A percentile compares a stretch with the other conserved stretches of the same genome.
These are phyloP conservation scores for Zaprionus tsacasi DNA, from an alignment of 1,140 invertebrate species.

Conservation along the genomic window DNA sequence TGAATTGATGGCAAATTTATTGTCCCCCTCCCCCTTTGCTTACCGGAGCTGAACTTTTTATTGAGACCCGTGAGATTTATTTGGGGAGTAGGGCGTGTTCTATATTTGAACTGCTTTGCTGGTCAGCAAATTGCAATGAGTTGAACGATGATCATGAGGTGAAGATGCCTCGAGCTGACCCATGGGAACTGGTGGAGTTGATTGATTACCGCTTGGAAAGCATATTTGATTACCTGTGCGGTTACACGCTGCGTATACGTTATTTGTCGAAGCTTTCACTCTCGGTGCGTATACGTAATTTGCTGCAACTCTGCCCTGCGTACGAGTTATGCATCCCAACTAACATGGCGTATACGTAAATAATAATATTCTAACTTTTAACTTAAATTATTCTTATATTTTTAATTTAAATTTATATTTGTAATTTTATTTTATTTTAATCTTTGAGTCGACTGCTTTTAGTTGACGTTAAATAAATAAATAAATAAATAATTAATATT, in stretches of 20 bases:
- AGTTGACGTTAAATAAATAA: no score
- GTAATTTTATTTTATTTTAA: no score
- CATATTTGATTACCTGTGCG: not conserved
- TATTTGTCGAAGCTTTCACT: not conserved
- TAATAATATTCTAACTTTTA: no score
- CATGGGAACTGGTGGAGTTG: not conserved
- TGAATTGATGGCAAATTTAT: not conserved
- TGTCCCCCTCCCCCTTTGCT: not conserved
- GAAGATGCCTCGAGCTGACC: conserved; percentile 59
- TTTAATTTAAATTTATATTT: no score
- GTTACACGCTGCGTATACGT: not conserved
- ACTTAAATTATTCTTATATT: no score
- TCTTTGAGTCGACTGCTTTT: no score
- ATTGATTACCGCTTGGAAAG: conserved; percentile 6
- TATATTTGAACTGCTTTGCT: conserved; percentile 8
- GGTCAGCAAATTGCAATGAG: not conserved
- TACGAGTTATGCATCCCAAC: no score
- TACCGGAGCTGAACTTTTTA: conserved; percentile 12
- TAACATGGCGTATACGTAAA: not conserved
- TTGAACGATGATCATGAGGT: not conserved
- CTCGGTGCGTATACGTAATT: conserved; percentile 9
- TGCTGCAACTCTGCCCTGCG: conserved; percentile 29
- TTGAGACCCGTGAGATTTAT: not conserved
- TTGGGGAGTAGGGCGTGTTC: not conserved
- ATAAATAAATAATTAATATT: no score